Evolutionary conservation across 2,113 vertebrate species (phyloP).

Genomic region (Grantiella picta): DNA sequence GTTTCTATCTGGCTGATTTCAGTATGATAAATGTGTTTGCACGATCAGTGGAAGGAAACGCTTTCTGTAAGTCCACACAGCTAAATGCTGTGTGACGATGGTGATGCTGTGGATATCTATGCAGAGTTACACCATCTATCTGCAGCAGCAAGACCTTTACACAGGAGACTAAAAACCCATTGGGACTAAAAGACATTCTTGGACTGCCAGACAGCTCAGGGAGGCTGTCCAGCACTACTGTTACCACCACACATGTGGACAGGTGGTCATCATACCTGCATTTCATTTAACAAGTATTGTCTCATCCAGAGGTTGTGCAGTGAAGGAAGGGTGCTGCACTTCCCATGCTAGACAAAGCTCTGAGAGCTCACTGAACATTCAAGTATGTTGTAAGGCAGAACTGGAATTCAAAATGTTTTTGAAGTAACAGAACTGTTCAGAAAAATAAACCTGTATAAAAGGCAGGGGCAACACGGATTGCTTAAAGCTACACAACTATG

Average conservation of each 20-base stretch:
- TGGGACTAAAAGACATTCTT: background rate
- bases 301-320: background rate
- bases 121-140: background rate
- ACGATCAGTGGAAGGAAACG: background rate
- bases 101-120: background rate
- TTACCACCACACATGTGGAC: fast-evolving
- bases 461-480: background rate
- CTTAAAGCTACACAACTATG: background rate
- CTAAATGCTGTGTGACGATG: background rate
- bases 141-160: background rate
- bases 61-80: background rate
- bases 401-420: background rate
- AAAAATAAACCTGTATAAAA: background rate
- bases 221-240: background rate
- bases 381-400: background rate
- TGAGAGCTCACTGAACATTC: background rate
- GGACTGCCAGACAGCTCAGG: background rate
- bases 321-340: background rate
- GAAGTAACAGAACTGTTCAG: background rate
- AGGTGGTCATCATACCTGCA: background rate
- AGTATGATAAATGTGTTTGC: background rate
- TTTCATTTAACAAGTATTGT: background rate
- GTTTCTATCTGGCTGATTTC: background rate
- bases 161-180: background rate
- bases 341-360: background rate